Conservation (phyloP, 2,888 invertebrate genomes). For the Crioceris asparagi region DNA sequence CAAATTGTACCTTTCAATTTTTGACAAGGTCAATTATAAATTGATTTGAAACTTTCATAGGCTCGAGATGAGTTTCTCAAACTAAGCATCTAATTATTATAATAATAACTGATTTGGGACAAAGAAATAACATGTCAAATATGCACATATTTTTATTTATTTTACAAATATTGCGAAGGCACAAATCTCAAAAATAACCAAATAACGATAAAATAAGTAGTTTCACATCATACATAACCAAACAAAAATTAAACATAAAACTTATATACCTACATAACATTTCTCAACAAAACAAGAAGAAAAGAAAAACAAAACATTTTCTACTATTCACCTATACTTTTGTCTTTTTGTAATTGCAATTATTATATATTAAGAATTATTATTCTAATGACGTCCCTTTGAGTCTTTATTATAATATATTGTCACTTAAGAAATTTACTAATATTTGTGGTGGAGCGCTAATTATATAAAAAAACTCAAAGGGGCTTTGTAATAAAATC, state of each 20-base stretch:
- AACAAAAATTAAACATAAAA: slow-evolving; percentile 17
- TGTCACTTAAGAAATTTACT: neutral
- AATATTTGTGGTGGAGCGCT: neutral
- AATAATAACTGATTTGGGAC: no score
- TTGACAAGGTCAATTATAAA: no score
- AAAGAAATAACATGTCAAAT: no score
- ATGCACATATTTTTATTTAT: slow-evolving; percentile 29
- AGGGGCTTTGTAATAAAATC: no score
- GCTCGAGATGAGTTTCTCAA: no score
- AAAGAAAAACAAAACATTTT: slow-evolving; percentile 8
- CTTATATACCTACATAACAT: slow-evolving; percentile 13
- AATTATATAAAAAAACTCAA: no score
- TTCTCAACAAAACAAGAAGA: slow-evolving; percentile 13
- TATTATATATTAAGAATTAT: slow-evolving; percentile 8
- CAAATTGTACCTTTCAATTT: no score
- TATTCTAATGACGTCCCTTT: neutral
- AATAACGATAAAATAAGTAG: slow-evolving; percentile 25
- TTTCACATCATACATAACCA: slow-evolving; percentile 17
- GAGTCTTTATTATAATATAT: neutral
- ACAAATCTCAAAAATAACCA: slow-evolving; percentile 36
- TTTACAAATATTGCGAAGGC: slow-evolving; percentile 36
- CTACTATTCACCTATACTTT: slow-evolving; percentile 6
- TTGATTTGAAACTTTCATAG: no score
- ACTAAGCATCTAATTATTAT: no score
- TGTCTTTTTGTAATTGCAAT: slow-evolving; percentile 11